phyloP scores from a whole-genome alignment of 2,113 vertebrate species.

The Macquaria australasica region DNA sequence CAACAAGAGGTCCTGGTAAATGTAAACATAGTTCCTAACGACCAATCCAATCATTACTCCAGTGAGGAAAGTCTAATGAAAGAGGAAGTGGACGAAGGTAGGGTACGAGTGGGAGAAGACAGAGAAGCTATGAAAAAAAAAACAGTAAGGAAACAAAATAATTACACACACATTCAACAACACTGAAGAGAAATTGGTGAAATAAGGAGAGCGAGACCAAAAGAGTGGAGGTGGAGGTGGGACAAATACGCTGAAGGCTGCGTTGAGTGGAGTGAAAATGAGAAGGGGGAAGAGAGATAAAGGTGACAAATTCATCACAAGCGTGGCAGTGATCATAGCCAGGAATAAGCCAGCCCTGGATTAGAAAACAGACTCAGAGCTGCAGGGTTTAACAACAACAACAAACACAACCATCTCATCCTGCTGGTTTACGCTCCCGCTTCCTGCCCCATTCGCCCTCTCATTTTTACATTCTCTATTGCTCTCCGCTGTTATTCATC shows the following conservation, averaged over 20 bases:
- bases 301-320: slow-evolving; percentile 62
- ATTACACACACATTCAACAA: background rate
- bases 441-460: background rate
- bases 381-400: slow-evolving; percentile 46
- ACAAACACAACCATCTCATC: slow-evolving; percentile 1
- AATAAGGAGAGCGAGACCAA: background rate
- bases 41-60: background rate
- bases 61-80: background rate
- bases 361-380: slow-evolving; percentile 39
- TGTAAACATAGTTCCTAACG: background rate
- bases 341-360: slow-evolving; percentile 31
- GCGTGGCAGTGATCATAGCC: slow-evolving; percentile 21
- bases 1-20: background rate
- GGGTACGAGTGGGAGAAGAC: background rate
- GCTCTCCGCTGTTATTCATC: slow-evolving; percentile 31
- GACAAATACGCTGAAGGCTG: background rate
- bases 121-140: background rate
- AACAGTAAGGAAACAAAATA: background rate
- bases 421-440: background rate
- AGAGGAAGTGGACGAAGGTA: background rate
- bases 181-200: background rate
- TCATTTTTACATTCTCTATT: slow-evolving; percentile 14
- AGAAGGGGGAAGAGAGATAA: background rate
- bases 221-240: background rate
- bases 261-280: slow-evolving; percentile 22